Conservation (phyloP, 2,888 invertebrate species). For the Rapana venosa region DNA sequence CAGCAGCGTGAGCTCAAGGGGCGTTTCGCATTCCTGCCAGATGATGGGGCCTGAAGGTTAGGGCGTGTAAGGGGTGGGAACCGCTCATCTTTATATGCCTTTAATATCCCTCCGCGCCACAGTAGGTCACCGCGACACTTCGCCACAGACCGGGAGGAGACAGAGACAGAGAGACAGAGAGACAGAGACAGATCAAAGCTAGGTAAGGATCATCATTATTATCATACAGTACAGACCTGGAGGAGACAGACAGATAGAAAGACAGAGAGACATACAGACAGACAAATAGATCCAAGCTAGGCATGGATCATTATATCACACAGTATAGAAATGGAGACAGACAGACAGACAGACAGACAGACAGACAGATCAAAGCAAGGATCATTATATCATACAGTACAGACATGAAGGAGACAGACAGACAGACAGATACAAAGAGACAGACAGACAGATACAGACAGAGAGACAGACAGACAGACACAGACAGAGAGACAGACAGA, state of each 20-base stretch:
- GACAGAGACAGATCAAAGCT: not conserved
- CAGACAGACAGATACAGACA: not conserved
- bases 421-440: not conserved
- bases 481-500: too few species aligned
- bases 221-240: too few species aligned
- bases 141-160: not conserved
- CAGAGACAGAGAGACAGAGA: not conserved
- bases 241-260: not conserved
- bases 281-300: not conserved
- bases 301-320: not conserved
- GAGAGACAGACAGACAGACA: too few species aligned
- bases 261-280: not conserved
- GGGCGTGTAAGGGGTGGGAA: not conserved
- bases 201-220: too few species aligned
- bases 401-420: not conserved
- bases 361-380: not conserved
- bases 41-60: slow-evolving; percentile 4
- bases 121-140: not conserved
- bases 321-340: not conserved
- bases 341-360: not conserved
- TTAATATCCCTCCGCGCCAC: not conserved
- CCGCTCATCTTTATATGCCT: slow-evolving; percentile 20
- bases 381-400: not conserved
- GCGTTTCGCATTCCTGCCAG: slow-evolving; percentile 10
- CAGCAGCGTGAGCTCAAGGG: not conserved